Base-by-base conservation (phyloP, 2,888 invertebrate species). In the Euproctis similis region DNA sequence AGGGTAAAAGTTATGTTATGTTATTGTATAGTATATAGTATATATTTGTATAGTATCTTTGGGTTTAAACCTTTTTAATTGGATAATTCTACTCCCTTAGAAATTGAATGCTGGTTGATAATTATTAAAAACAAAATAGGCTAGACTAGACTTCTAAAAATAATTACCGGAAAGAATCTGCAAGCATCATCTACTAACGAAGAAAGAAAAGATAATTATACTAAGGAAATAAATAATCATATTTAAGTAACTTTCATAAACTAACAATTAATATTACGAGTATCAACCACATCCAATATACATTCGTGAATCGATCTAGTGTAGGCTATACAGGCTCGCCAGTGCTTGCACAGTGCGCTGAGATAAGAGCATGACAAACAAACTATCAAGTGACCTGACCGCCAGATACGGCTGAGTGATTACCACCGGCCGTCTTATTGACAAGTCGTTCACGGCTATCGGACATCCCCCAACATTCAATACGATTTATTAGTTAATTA, bases 301-400 rank as follows among this genome's bases (percentile, higher is more conserved):
- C 24, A 16, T 46, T 46, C 44, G 14, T 22, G 32, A 25, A 30
- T 13, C 11, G 4, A 9, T 4, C 18, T 33, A 26, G 30, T 25
- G 26, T 30, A 36, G 31, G n/a, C n/a, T n/a, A n/a, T 14, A 14
- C 6, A 14, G 39, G 46, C 53, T 52, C 29, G 12, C 24, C 28
- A 17, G 53, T 75, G 76, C 75, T 72, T 76, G 73, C 52, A 51
- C 59, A 62, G 53, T 48, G 59, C 59, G 51, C 56, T 48, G 51
- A 61, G 81, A 81, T 81, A 81, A 81, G 80, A 80, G 80, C 75
- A 73, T 58, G 33, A 61, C 69, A 77, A 80, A 81, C 80, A 50
- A 45, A 78, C 56, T 48, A 47, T 47, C 50, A 46, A 62, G 56
- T 70, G 74, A 75, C 71, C 76, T 64, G 72, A 53, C 71, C 57